phyloP scores from a whole-genome alignment of 2,113 vertebrate species.

The Loxodonta africana region DNA sequence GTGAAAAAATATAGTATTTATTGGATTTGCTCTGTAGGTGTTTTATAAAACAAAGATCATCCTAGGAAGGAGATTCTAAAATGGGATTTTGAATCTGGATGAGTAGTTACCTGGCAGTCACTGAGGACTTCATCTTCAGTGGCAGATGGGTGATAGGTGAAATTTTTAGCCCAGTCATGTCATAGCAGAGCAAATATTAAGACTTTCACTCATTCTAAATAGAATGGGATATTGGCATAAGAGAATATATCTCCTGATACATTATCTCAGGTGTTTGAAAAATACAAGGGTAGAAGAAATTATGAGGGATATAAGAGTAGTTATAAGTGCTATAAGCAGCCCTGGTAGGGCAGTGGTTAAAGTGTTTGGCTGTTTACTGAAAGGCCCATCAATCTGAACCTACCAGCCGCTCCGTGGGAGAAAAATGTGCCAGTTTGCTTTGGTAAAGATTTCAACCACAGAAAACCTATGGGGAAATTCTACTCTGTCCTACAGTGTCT shows the following conservation, averaged over 20 bases:
- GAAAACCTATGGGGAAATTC: too few species aligned
- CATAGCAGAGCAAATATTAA: neutral
- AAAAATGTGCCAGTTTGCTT: too few species aligned
- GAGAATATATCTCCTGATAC: neutral
- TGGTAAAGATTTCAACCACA: too few species aligned
- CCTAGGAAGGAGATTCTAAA: neutral
- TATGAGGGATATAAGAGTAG: neutral
- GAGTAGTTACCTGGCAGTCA: neutral
- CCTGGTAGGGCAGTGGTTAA: too few species aligned
- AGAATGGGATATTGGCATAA: neutral
- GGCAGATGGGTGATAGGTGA: neutral
- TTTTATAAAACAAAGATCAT: neutral
- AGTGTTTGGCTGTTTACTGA: too few species aligned
- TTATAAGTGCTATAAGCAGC: too few species aligned
- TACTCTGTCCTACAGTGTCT: too few species aligned
- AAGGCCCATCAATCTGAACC: too few species aligned
- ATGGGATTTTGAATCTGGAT: neutral
- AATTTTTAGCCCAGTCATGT: neutral
- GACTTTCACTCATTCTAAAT: neutral
- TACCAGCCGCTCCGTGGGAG: too few species aligned
- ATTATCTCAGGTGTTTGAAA: slow-evolving; percentile 26
- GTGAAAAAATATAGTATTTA: too few species aligned
- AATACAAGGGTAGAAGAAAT: neutral
- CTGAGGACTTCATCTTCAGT: neutral
- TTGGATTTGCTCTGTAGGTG: neutral